A percentile compares a stretch with the other conserved stretches of the same genome.
Evolutionary conservation across 2,113 vertebrate genomes (phyloP).

Genomic region (Aegotheles bennettii): DNA sequence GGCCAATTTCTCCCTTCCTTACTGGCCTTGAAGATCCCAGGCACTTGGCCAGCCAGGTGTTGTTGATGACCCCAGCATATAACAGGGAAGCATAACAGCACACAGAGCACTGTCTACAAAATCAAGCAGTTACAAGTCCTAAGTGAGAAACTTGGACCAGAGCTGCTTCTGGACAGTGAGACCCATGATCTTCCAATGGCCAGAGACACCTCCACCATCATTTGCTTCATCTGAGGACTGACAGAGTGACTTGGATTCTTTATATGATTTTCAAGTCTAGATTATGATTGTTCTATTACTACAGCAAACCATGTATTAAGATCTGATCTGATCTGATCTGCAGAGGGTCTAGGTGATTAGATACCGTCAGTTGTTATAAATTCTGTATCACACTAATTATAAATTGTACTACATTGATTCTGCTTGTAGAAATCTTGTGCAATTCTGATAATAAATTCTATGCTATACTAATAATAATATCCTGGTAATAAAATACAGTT

Average conservation of each 20-base stretch:
- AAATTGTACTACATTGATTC: not conserved
- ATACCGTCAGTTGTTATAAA: not conserved
- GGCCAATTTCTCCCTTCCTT: not conserved
- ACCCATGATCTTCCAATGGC: fast-evolving
- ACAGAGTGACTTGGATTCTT: not conserved
- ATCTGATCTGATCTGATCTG: not conserved
- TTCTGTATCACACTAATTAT: not conserved
- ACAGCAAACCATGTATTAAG: not conserved
- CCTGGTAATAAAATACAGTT: not conserved
- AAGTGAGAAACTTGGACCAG: not conserved
- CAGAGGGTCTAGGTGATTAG: not conserved
- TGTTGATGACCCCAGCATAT: not conserved
- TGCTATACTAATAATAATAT: not conserved
- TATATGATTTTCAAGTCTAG: not conserved
- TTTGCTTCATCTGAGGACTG: not conserved
- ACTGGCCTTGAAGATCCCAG: not conserved
- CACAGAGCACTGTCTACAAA: not conserved
- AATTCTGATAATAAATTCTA: not conserved
- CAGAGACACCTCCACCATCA: fast-evolving
- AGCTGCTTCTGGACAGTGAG: not conserved
- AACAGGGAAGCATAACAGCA: not conserved
- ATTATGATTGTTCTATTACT: not conserved
- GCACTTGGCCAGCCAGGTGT: not conserved
- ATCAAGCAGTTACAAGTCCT: not conserved
- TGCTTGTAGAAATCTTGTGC: not conserved